Evolutionary conservation across 2,113 vertebrate species (phyloP).

Genomic region (Megaceryle torquata): DNA sequence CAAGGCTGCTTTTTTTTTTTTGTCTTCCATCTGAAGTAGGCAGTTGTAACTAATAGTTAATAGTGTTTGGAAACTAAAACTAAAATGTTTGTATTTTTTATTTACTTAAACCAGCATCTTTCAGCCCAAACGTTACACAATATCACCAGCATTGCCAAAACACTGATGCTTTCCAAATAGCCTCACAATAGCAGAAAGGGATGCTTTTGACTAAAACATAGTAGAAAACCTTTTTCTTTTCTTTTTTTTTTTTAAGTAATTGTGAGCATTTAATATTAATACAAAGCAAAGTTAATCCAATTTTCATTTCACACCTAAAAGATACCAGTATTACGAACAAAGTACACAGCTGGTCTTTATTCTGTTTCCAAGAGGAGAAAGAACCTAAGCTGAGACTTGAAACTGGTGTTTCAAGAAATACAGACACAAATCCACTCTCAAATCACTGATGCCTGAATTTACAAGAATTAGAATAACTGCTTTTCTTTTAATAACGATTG

Average conservation of each 20-base stretch:
- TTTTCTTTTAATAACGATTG: neutral
- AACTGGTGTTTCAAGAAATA: neutral
- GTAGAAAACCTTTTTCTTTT: neutral
- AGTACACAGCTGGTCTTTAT: neutral
- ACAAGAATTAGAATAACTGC: neutral
- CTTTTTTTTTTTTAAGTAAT: neutral
- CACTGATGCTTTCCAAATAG: neutral
- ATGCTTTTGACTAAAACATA: neutral
- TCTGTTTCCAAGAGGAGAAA: slow-evolving; percentile 19
- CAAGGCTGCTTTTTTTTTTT: neutral
- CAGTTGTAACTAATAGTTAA: neutral
- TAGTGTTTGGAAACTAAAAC: too few relatives aligned
- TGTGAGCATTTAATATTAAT: slow-evolving; percentile 1
- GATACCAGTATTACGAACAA: slow-evolving; percentile 4
- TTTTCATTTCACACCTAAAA: slow-evolving; percentile 53
- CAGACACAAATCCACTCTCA: neutral
- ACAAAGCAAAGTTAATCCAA: slow-evolving; percentile 15
- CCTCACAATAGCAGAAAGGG: neutral
- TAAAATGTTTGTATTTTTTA: neutral
- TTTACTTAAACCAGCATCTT: slow-evolving; percentile 1
- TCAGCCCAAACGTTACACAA: neutral
- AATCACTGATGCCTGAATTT: neutral
- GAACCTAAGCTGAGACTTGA: neutral
- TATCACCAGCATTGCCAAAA: neutral
- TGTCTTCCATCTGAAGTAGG: neutral